Conservation (phyloP, 92 coral and sea anemone species). For the Siderastrea radians region DNA sequence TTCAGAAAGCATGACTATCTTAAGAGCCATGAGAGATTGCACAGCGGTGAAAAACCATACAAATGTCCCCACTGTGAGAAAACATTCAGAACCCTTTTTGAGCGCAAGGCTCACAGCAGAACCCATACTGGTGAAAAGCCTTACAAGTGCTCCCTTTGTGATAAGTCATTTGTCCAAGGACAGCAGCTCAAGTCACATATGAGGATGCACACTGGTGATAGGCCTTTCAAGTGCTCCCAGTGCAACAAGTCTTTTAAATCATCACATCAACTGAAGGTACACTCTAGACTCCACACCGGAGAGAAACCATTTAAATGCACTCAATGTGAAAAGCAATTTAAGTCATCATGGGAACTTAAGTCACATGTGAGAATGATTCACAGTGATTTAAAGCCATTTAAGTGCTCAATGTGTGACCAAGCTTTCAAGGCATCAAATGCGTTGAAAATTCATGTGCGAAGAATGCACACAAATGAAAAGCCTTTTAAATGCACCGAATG, state of each 20-base stretch:
- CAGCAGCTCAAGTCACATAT: conserved; percentile 18
- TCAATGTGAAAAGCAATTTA: conserved; percentile 17
- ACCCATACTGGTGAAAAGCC: conserved; percentile 8
- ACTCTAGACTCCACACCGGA: neutral
- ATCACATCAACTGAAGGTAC: neutral
- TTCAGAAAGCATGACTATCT: conserved; percentile 5
- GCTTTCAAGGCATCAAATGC: conserved; percentile 1
- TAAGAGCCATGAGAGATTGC: neutral
- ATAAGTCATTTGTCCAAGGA: conserved; percentile 1
- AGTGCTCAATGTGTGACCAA: conserved; percentile 28
- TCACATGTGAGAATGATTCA: conserved; percentile 27
- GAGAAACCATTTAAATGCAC: conserved; percentile 11
- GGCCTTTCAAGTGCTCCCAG: conserved; percentile 7
- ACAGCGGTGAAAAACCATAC: conserved; percentile 1
- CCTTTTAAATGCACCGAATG: neutral
- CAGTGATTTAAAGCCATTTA: conserved; percentile 18
- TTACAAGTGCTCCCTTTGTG: conserved; percentile 20
- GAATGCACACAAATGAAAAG: conserved; percentile 14
- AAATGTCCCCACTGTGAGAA: neutral
- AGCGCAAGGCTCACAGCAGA: neutral
- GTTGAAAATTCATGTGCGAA: conserved; percentile 15
- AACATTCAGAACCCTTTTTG: neutral
- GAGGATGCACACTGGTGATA: conserved; percentile 23
- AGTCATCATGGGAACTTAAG: neutral
- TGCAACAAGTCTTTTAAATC: conserved; percentile 7